Evolutionary conservation across 2,888 invertebrate genomes (phyloP), one percentile per base, ranked within the genome.

Genomic region (Horisme vitalbata): DNA sequence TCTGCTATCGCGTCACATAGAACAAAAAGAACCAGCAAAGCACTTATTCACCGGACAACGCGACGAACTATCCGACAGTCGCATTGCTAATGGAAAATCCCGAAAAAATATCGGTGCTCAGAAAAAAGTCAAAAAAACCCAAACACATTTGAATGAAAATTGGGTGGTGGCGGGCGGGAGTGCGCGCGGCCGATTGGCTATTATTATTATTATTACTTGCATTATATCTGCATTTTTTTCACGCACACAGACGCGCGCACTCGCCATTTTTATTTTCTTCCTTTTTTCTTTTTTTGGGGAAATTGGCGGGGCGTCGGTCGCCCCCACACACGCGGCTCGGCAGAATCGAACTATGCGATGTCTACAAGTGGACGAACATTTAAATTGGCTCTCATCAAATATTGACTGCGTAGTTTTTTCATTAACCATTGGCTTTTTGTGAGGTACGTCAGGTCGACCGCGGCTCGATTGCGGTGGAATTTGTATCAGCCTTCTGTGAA

Each of bases 311-410:
- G 72, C 35, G 45, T 33, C 31, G 38, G 51, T 54, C 38, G 63
- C 64, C 71, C 71, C 67, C 71, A 67, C 76, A 75, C 71, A 75
- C 71, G 71, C 79, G 75, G 67, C 66, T 70, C 55, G 63, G 68
- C 64, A 59, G 70, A 64, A 69, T 75, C 75, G 81, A 86, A 88
- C 88, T 87, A 86, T 85, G 75, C 86, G 83, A 84, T 87, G 87
- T 88, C 88, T 89, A 88, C 88, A 89, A 88, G 88, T 86, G 88
- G 83, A 80, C 81, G 84, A 84, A 83, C 87, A 85, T 86, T 86
- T 85, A 87, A 88, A 89, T 88, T 88, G 88, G 85, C 84, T 81
- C 87, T 87, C 87, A 88, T 89, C 88, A 89, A 86, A 87, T 87
- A 89, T 88, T 88, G 87, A 84, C 83, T 83, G 81, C 80, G 85